Percentiles rank a stretch among this genome's conserved stretches.
These are phyloP conservation scores for Euclidia mi DNA, from an alignment of 2,888 invertebrate species.

Conservation along the genomic window DNA sequence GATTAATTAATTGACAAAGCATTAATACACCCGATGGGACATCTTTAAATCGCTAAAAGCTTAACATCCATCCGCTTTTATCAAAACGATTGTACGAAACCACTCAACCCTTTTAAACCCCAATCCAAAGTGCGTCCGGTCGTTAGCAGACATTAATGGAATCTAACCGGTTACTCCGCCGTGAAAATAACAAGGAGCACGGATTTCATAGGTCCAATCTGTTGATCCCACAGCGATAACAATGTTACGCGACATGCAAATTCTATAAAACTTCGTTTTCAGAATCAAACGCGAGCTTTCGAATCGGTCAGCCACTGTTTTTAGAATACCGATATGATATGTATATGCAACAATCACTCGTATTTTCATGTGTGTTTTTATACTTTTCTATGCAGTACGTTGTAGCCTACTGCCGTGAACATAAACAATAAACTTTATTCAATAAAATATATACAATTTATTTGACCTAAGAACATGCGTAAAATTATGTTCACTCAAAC, in stretches of 20 bases:
- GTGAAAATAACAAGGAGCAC: conserved; percentile 85
- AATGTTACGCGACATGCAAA: conserved; percentile 58
- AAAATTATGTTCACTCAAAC: no score
- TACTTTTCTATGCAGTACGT: no score
- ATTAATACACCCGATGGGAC: conserved; percentile 76
- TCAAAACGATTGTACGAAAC: conserved; percentile 88
- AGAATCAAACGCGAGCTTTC: conserved; percentile 21
- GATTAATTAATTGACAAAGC: conserved; percentile 72
- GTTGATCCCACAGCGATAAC: conserved; percentile 73
- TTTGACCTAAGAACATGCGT: no score
- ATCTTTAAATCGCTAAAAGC: conserved; percentile 87
- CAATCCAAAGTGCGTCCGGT: conserved; percentile 88
- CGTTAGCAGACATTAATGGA: conserved; percentile 90
- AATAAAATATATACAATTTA: no score
- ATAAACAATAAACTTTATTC: no score
- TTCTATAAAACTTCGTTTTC: conserved; percentile 33
- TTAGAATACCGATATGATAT: no score
- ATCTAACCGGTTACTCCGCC: conserved; percentile 84
- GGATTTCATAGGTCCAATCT: conserved; percentile 74
- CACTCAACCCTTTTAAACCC: conserved; percentile 90
- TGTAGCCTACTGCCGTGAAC: no score
- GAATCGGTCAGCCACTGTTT: conserved; percentile 3
- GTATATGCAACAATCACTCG: conserved; percentile 1
- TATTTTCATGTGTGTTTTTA: no score
- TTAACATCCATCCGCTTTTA: conserved; percentile 86